Evolutionary conservation across 2,888 invertebrate genomes (phyloP).

Genomic region (Leptopilina syphax): DNA sequence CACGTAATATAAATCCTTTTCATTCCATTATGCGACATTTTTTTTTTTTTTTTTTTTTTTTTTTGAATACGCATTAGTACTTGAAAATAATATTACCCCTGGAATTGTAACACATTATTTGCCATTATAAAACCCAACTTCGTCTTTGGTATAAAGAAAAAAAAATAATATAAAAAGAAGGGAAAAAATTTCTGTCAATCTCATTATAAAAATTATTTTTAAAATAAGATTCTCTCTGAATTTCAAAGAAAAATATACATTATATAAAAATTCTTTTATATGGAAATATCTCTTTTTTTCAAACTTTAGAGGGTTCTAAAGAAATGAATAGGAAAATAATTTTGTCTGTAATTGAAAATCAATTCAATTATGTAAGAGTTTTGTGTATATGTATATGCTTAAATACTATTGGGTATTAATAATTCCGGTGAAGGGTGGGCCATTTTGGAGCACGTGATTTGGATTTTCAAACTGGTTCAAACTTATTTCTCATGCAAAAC

Average conservation of each 20-base stretch:
- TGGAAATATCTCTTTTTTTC: too few relatives aligned
- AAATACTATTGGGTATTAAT: not conserved
- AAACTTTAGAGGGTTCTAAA: too few relatives aligned
- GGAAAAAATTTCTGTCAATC: too few relatives aligned
- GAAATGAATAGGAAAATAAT: too few relatives aligned
- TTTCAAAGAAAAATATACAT: too few relatives aligned
- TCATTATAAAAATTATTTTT: too few relatives aligned
- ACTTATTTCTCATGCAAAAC: slow-evolving; percentile 19
- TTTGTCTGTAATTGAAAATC: not conserved
- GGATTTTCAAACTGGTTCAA: not conserved
- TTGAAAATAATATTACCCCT: slow-evolving; percentile 15
- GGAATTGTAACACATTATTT: not conserved
- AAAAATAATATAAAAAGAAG: too few relatives aligned
- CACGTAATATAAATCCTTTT: slow-evolving; percentile 22
- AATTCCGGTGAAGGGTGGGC: slow-evolving; percentile 26
- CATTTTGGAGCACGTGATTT: slow-evolving; percentile 10
- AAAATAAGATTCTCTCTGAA: too few relatives aligned
- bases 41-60: not conserved
- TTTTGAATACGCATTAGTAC: not conserved
- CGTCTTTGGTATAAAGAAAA: not conserved
- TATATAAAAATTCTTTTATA: too few relatives aligned
- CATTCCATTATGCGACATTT: not conserved
- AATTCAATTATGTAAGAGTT: not conserved
- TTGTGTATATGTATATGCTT: not conserved
- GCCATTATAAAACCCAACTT: not conserved